A percentile compares a stretch with the other conserved stretches of the same genome.
phyloP scores from a whole-genome alignment of 2,888 invertebrate genomes.

The Xestobium rufovillosum region DNA sequence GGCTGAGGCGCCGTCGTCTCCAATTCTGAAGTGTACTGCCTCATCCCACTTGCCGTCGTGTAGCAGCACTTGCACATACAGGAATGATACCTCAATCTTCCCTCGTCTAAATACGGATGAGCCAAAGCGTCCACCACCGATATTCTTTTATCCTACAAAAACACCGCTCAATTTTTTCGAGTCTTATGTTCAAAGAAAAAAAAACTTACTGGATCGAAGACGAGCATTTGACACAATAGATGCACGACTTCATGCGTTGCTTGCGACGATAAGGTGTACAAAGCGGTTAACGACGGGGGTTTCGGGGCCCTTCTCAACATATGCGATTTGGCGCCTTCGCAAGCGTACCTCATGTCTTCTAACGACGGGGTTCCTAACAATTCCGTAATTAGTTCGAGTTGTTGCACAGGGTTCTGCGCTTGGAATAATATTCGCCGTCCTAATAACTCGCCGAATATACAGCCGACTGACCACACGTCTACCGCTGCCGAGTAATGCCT shows the following conservation, averaged over 20 bases:
- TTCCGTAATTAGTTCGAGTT: slow-evolving; percentile 96
- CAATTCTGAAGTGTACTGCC: slow-evolving; percentile 86
- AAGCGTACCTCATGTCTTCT: slow-evolving; percentile 96
- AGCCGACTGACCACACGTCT: slow-evolving; percentile 99
- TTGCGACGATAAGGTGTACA: slow-evolving; percentile 83
- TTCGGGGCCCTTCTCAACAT: slow-evolving; percentile 84
- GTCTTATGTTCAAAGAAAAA: slow-evolving; percentile 5
- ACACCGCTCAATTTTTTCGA: too few relatives aligned
- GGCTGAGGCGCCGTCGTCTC: slow-evolving; percentile 85
- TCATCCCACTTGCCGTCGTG: slow-evolving; percentile 64
- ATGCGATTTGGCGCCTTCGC: slow-evolving; percentile 89
- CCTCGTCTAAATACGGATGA: slow-evolving; percentile 97
- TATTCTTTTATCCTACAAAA: slow-evolving; percentile 78
- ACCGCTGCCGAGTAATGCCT: slow-evolving; percentile 94
- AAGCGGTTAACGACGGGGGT: slow-evolving; percentile 78
- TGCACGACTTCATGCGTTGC: slow-evolving; percentile 98
- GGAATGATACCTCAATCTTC: slow-evolving; percentile 95
- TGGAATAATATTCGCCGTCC: slow-evolving; percentile 95
- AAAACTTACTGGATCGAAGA: slow-evolving; percentile 90
- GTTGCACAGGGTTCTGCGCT: slow-evolving; percentile 94
- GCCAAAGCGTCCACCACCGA: slow-evolving; percentile 91
- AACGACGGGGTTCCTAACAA: slow-evolving; percentile 90
- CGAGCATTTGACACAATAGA: slow-evolving; percentile 93
- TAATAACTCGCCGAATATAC: slow-evolving; percentile 96
- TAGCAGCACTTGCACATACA: slow-evolving; percentile 99